phyloP scores from a whole-genome alignment of 1,140 invertebrate genomes.

The Drosophila sproati region DNA sequence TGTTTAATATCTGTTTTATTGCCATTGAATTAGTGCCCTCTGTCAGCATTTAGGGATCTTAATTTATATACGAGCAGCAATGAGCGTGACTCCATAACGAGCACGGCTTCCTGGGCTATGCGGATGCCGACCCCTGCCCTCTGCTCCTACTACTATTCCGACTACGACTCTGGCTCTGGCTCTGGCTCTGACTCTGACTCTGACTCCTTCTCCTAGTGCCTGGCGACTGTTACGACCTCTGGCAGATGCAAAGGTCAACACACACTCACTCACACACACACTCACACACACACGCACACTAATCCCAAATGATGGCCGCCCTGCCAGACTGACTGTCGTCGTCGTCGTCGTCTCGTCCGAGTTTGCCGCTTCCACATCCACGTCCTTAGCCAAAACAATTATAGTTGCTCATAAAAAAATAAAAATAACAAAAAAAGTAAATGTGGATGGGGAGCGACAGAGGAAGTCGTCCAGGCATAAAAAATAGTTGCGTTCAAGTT shows the following conservation, averaged over 20 bases:
- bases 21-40: conserved; percentile 81
- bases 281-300: conserved; percentile 41
- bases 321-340: conserved; percentile 78
- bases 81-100: conserved; percentile 77
- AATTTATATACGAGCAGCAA: conserved; percentile 74
- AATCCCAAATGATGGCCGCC: conserved; percentile 76
- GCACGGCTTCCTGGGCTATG: conserved; percentile 53
- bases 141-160: neutral
- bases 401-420: conserved; percentile 56
- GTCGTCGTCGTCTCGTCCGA: conserved; percentile 36
- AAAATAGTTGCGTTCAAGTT: conserved; percentile 45
- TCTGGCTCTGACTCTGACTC: neutral
- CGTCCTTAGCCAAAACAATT: conserved; percentile 55
- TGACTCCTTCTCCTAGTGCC: conserved; percentile 6
- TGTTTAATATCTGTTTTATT: conserved; percentile 83
- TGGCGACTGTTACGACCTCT: conserved; percentile 58
- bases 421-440: neutral
- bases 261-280: conserved; percentile 40
- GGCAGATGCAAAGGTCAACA: conserved; percentile 76
- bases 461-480: conserved; percentile 55
- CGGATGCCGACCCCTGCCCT: neutral
- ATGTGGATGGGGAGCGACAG: neutral
- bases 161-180: neutral
- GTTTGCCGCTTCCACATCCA: conserved; percentile 15
- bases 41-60: conserved; percentile 81